A percentile compares a stretch with the other conserved stretches of the same genome.
Conservation (phyloP, 2,113 vertebrate species). For the Elephantulus edwardii region DNA sequence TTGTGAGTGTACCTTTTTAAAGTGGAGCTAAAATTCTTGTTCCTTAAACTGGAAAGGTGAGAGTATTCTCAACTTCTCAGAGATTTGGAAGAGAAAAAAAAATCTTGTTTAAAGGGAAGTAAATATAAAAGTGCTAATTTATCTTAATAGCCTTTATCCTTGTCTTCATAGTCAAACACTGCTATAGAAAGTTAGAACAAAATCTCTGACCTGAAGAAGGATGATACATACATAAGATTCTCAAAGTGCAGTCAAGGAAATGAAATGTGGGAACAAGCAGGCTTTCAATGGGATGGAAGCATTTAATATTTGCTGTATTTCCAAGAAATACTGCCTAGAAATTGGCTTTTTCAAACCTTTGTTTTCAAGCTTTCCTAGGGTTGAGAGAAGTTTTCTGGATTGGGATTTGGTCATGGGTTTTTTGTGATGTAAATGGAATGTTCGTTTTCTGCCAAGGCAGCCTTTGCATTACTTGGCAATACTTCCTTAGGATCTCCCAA, state of each 20-base stretch:
- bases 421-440: conserved; percentile 46
- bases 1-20: neutral
- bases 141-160: neutral
- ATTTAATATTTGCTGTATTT: conserved; percentile 37
- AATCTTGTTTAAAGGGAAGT: neutral
- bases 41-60: conserved; percentile 24
- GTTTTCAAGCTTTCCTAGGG: conserved; percentile 31
- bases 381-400: conserved; percentile 9
- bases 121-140: neutral
- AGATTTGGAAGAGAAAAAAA: conserved; percentile 42
- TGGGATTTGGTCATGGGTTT: neutral
- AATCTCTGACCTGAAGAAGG: neutral
- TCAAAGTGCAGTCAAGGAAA: conserved; percentile 39
- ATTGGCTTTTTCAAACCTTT: conserved; percentile 20
- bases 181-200: conserved; percentile 5
- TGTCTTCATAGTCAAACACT: conserved; percentile 14
- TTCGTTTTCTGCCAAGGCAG: conserved; percentile 47
- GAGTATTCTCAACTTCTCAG: neutral
- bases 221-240: neutral
- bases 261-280: neutral
- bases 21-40: neutral
- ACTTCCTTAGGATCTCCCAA: neutral
- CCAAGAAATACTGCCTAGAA: conserved; percentile 38
- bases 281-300: conserved; percentile 36
- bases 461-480: neutral